Conservation (phyloP, 2,797 vertebrate species). For the Argya squamiceps region DNA sequence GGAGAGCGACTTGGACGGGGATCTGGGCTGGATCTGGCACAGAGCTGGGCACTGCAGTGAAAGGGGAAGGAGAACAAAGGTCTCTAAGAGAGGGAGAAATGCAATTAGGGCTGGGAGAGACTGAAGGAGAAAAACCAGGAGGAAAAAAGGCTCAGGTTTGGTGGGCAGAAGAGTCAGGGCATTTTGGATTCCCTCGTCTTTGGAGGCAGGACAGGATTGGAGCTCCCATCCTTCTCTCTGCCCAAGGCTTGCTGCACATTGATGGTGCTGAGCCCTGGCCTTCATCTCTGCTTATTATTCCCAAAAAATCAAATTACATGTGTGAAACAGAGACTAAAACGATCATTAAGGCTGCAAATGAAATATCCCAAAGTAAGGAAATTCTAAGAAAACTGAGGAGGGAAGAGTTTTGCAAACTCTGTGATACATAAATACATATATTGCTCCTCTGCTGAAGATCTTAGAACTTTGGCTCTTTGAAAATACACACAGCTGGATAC, state of each 20-base stretch:
- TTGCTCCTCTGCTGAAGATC: background rate
- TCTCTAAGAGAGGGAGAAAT: background rate
- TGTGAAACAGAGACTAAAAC: background rate
- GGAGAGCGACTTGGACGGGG: background rate
- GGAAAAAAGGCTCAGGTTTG: background rate
- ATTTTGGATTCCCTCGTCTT: background rate
- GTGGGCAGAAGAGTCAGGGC: background rate
- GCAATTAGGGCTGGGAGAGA: background rate
- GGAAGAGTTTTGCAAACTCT: background rate
- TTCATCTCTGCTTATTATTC: background rate
- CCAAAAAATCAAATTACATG: background rate
- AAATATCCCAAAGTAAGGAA: background rate
- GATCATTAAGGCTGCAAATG: background rate
- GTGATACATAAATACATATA: background rate
- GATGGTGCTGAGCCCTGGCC: background rate
- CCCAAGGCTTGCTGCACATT: background rate
- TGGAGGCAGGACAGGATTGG: background rate
- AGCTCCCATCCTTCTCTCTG: background rate
- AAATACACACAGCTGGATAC: slow-evolving; percentile 41
- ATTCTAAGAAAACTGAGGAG: background rate
- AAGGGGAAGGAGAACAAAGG: background rate
- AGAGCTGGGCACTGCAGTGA: background rate
- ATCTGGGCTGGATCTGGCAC: background rate
- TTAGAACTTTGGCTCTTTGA: background rate
- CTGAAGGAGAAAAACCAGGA: background rate